A percentile compares a stretch with the other conserved stretches of the same genome.
These are phyloP conservation scores for Zaprionus tsacasi DNA, from an alignment of 1,140 invertebrate species.

Conservation along the genomic window DNA sequence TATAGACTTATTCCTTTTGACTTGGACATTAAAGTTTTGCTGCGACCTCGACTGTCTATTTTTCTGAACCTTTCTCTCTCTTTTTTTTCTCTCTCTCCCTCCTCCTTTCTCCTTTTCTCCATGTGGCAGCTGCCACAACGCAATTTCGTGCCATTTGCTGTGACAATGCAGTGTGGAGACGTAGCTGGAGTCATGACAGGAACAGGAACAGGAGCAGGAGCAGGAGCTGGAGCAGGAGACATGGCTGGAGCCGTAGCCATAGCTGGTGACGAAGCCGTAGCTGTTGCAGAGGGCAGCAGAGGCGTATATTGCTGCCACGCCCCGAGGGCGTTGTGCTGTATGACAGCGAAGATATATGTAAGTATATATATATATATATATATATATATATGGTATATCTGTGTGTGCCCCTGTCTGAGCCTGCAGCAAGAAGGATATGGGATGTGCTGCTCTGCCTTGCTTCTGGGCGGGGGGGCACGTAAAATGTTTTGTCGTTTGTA, in stretches of 20 bases:
- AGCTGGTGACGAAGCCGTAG: not conserved
- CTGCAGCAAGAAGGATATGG: not conserved
- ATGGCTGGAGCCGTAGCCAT: not conserved
- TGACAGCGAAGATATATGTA: not conserved
- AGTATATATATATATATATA: not conserved
- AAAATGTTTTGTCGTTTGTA: conserved; percentile 83
- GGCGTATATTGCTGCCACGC: conserved; percentile 11
- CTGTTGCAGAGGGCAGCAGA: not conserved
- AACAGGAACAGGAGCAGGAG: not conserved
- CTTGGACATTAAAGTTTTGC: not conserved
- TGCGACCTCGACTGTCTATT: not conserved
- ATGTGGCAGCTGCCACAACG: conserved; percentile 16
- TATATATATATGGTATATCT: not conserved
- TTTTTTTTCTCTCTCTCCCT: no score
- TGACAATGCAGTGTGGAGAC: conserved; percentile 8
- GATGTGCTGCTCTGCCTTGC: not conserved
- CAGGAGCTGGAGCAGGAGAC: not conserved
- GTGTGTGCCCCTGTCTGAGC: conserved; percentile 3
- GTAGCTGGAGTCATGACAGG: not conserved
- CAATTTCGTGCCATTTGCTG: conserved; percentile 20
- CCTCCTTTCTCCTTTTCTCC: not conserved
- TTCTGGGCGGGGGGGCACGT: conserved; percentile 26
- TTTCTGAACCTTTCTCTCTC: not conserved
- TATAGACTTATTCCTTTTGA: not conserved
- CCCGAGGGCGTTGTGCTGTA: conserved; percentile 2